Base-by-base conservation (phyloP, 2,797 vertebrate genomes). In the Phylloscopus collybita region DNA sequence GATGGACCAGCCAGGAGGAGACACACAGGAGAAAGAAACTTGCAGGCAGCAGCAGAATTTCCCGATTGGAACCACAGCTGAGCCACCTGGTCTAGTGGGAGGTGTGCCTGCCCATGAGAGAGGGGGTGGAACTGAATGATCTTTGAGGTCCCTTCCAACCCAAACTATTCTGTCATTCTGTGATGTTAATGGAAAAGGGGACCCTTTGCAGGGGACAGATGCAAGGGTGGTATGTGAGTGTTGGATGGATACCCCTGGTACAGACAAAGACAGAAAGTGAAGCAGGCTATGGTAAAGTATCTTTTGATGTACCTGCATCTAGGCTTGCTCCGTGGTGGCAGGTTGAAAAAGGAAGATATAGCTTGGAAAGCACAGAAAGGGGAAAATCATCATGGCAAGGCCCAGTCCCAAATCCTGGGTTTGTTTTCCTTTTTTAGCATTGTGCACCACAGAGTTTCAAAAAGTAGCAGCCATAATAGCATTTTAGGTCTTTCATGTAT, bases 211-310 rank as follows among this genome's bases (percentile, higher is more conserved):
- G 38, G 7, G 36, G 29, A 20, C 36, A 61, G 54, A 17, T 61
- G 20, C 44, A 42, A 22, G 34, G 25, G 40, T 78, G 45, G 3
- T 25, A 3, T 47, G 20, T 51, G 32, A 60, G 12, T 0, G 0
- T 32, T n/a, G 9, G n/a, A 27, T 51, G 74, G 66, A 44, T 16
- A 27, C 15, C 56, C 9, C n/a, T 40, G 64, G 7, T 71, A 38
- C 20, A 53, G 42, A 27, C 3, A 27, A 36, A 75, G 36, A 42
- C 8, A 21, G 40, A 11, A 79, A 69, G 32, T 29, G 50, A 69
- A 69, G 62, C 47, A 51, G 67, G 30, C 18, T 51, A 44, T 57
- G 49, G 36, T 26, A 56, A 64, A 16, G 20, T 69, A 16, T 56
- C 27, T 87, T 80, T 45, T 73, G 42, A 32, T 82, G 26, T 54